A percentile compares a stretch with the other conserved stretches of the same genome.
Conservation (phyloP, 2,888 invertebrate genomes). For the Athrips mouffetella region DNA sequence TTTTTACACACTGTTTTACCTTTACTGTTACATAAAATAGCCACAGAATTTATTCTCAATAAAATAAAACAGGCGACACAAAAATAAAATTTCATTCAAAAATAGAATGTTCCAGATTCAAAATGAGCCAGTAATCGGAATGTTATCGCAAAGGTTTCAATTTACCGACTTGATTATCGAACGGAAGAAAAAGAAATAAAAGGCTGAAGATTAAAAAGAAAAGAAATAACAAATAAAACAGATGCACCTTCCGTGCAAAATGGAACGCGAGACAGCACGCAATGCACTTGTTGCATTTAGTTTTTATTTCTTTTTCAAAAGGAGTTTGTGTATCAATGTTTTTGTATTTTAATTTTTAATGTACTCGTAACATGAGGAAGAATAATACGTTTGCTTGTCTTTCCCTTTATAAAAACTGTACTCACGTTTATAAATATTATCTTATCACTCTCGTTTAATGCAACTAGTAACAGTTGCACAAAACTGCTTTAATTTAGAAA, state of each 20-base stretch:
- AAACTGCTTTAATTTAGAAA: not conserved
- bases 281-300: constrained; percentile 41
- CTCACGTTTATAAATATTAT: too few relatives aligned
- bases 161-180: constrained; percentile 58
- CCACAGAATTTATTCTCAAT: too few relatives aligned
- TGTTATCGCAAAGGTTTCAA: constrained; percentile 54
- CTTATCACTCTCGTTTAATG: too few relatives aligned
- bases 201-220: constrained; percentile 1
- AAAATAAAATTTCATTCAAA: not conserved
- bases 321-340: constrained; percentile 3
- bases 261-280: constrained; percentile 60
- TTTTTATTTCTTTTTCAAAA: constrained; percentile 18
- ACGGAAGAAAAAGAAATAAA: constrained; percentile 39
- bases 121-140: constrained; percentile 30
- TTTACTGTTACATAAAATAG: too few relatives aligned
- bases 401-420: too few relatives aligned
- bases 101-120: constrained; percentile 11
- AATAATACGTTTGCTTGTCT: too few relatives aligned
- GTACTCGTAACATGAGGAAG: not conserved
- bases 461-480: too few relatives aligned
- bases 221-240: not conserved
- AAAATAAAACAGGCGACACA: constrained; percentile 1
- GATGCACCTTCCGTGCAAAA: constrained; percentile 59
- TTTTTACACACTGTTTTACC: too few relatives aligned
- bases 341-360: constrained; percentile 5